phyloP scores from a whole-genome alignment of 1,140 invertebrate genomes.

The Zaprionus vittiger region DNA sequence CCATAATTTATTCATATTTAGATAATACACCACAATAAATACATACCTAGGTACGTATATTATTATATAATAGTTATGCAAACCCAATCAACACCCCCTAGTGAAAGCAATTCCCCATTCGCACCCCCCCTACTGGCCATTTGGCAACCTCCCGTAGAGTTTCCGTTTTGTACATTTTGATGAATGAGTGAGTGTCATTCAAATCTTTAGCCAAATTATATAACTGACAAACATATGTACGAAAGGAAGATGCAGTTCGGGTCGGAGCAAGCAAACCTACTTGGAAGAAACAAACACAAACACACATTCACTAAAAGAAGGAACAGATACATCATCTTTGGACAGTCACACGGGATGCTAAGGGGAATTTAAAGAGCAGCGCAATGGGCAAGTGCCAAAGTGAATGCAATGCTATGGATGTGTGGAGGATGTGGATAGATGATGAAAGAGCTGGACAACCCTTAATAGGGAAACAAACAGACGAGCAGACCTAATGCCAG shows the following conservation, averaged over 20 bases:
- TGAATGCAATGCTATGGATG: conserved; percentile 20
- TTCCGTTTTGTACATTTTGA: conserved; percentile 54
- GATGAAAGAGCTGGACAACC: conserved; percentile 62
- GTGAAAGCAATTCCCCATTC: neutral
- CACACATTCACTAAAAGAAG: neutral
- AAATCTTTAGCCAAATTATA: conserved; percentile 54
- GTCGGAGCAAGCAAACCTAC: neutral
- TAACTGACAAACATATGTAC: conserved; percentile 47
- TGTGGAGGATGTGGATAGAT: conserved; percentile 27
- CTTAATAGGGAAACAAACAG: conserved; percentile 42
- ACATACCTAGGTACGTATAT: too few relatives aligned
- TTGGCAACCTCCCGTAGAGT: neutral
- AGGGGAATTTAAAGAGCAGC: conserved; percentile 45
- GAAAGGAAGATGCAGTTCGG: conserved; percentile 49
- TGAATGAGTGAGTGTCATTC: conserved; percentile 45
- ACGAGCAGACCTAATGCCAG: neutral
- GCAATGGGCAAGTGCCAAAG: conserved; percentile 29
- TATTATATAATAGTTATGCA: conserved; percentile 1
- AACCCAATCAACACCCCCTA: neutral
- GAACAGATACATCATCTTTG: conserved; percentile 62
- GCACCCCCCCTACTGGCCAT: neutral
- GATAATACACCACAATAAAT: neutral
- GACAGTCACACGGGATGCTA: conserved; percentile 10
- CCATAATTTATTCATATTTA: neutral
- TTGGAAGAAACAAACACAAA: neutral